A percentile compares a stretch with the other conserved stretches of the same genome.
Evolutionary conservation across 2,888 invertebrate species (phyloP).

Genomic region (Acanthosepion pharaonis): DNA sequence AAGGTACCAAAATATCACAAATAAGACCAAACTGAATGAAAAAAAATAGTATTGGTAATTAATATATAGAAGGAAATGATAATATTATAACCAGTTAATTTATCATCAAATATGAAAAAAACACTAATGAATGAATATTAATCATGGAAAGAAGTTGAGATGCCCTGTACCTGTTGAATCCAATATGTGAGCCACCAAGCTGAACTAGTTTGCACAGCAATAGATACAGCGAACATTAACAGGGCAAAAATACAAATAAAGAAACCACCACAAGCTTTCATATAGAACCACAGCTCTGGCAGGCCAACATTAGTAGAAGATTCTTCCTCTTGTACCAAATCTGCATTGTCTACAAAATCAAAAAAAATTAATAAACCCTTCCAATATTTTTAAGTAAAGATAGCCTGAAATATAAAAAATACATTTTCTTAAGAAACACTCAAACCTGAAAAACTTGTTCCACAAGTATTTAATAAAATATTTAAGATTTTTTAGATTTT

Average conservation of each 20-base stretch:
- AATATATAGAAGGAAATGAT: too few species aligned
- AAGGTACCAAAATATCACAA: too few species aligned
- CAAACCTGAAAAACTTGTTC: background rate
- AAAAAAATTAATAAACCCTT: background rate
- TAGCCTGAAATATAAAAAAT: background rate
- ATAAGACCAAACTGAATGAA: too few species aligned
- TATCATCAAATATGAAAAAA: background rate
- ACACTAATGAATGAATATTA: background rate
- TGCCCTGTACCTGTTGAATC: background rate
- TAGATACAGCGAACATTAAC: constrained; percentile 76
- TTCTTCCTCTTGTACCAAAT: constrained; percentile 70
- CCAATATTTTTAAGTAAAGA: too few species aligned
- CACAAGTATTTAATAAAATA: background rate
- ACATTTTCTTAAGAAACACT: background rate
- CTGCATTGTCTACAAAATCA: background rate
- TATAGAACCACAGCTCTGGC: constrained; percentile 76
- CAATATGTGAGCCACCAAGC: constrained; percentile 78
- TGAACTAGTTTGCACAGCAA: constrained; percentile 78
- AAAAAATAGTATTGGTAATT: too few species aligned
- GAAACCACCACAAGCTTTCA: constrained; percentile 74
- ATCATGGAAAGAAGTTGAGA: background rate
- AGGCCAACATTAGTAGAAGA: constrained; percentile 74
- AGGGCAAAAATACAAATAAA: constrained; percentile 56
- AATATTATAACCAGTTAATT: too few species aligned
- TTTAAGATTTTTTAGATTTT: too few species aligned